A percentile compares a stretch with the other conserved stretches of the same genome.
phyloP scores from a whole-genome alignment of 2,113 vertebrate species.

The Sphyrna mokarran region DNA sequence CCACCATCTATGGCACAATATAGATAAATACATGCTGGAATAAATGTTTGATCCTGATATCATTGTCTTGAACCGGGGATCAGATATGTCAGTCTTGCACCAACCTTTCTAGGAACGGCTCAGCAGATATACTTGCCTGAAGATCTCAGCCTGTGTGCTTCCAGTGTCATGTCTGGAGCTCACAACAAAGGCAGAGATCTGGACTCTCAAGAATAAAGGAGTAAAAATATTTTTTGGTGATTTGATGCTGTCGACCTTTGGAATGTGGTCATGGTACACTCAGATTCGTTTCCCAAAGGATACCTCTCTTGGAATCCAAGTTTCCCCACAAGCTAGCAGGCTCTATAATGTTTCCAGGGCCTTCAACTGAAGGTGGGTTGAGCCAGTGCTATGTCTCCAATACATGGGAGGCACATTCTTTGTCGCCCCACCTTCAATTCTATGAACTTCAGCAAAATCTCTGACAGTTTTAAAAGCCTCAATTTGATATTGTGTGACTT shows the following conservation, averaged over 20 bases:
- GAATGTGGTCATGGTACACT: background rate
- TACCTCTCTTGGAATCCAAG: background rate
- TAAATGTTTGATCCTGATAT: background rate
- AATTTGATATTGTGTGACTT: background rate
- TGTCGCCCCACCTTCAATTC: background rate
- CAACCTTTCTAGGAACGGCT: background rate
- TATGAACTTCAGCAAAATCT: background rate
- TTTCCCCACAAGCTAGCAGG: background rate
- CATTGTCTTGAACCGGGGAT: background rate
- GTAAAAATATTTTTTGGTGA: background rate
- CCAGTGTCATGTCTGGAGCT: background rate
- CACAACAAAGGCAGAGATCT: background rate
- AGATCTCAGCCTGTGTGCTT: background rate
- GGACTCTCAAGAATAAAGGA: background rate
- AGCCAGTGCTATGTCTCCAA: background rate
- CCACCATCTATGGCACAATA: background rate
- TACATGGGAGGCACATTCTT: background rate
- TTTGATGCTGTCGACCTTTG: background rate
- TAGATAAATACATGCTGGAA: background rate
- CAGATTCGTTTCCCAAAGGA: background rate
- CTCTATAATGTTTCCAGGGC: background rate
- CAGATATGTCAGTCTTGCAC: background rate
- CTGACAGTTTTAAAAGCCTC: background rate
- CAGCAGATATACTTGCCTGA: background rate
- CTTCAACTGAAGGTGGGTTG: background rate